phyloP scores from a whole-genome alignment of 1,140 invertebrate genomes.

The Ceratosolen solmsi region DNA sequence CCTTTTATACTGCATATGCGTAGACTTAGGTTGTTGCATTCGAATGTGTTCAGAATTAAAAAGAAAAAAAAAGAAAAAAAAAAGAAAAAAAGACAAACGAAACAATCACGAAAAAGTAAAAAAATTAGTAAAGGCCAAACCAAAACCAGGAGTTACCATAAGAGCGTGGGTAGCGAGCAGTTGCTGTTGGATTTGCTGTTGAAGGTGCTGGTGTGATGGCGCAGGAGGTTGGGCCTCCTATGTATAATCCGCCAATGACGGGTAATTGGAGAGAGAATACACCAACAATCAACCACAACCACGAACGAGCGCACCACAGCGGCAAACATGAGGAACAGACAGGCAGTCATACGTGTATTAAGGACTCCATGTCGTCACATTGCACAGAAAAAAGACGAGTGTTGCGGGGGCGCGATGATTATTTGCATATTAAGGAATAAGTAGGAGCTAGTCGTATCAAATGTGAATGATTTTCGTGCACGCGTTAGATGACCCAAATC shows the following conservation, averaged over 20 bases:
- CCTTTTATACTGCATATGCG: neutral
- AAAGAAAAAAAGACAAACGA: conserved; percentile 41
- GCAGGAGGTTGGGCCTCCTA: conserved; percentile 73
- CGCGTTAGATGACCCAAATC: too few species aligned
- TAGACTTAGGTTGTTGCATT: neutral
- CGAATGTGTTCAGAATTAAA: conserved; percentile 2
- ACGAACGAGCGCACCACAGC: conserved; percentile 71
- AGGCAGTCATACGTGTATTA: conserved; percentile 74
- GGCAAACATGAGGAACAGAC: conserved; percentile 74
- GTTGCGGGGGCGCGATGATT: conserved; percentile 50
- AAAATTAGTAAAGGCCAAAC: conserved; percentile 74
- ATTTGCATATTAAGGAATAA: conserved; percentile 59
- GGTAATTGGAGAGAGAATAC: conserved; percentile 71
- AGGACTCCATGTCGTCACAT: conserved; percentile 69
- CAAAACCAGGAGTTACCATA: conserved; percentile 75
- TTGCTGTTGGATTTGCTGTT: conserved; percentile 75
- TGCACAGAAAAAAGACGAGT: conserved; percentile 58
- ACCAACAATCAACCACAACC: conserved; percentile 75
- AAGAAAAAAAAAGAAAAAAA: conserved; percentile 27
- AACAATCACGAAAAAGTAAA: conserved; percentile 56
- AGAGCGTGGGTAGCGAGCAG: conserved; percentile 75
- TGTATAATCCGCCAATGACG: conserved; percentile 70
- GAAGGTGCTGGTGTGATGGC: conserved; percentile 73
- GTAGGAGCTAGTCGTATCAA: conserved; percentile 50
- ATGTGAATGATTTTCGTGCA: conserved; percentile 58